These are phyloP conservation scores for Teleopsis dalmanni DNA, from an alignment of 1,140 invertebrate genomes.

Conservation along the genomic window DNA sequence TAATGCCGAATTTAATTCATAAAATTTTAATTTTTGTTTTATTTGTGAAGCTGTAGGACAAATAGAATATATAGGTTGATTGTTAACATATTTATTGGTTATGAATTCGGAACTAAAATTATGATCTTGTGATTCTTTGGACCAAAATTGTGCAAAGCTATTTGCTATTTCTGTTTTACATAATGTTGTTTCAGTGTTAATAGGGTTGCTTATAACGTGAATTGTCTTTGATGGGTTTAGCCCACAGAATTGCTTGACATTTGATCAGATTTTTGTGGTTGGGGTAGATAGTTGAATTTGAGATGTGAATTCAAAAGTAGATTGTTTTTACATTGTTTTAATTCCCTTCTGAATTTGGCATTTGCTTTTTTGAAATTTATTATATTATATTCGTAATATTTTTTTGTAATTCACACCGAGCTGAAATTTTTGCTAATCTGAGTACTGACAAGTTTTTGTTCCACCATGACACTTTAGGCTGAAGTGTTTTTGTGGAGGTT, in stretches of 20 bases:
- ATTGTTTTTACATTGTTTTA: neutral
- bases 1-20: slow-evolving; percentile 13
- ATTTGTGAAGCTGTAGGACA: neutral
- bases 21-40: slow-evolving; percentile 5
- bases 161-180: neutral
- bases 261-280: slow-evolving; percentile 2
- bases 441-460: neutral
- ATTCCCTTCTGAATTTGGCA: neutral
- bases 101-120: slow-evolving; percentile 2
- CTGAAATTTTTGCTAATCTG: neutral
- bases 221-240: neutral
- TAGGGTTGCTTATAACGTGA: neutral
- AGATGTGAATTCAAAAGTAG: neutral
- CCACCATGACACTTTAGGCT: slow-evolving; percentile 3
- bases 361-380: slow-evolving; percentile 4
- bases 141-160: slow-evolving; percentile 1
- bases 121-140: neutral
- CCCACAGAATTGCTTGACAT: slow-evolving; percentile 7
- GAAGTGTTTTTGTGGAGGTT: neutral
- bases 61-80: neutral
- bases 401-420: neutral
- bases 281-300: neutral
- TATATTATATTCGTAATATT: neutral
- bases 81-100: neutral
- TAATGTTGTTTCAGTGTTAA: neutral